Evolutionary conservation across 2,888 invertebrate genomes (phyloP), one percentile per base, ranked within the genome.

Genomic region (Laothoe populi): DNA sequence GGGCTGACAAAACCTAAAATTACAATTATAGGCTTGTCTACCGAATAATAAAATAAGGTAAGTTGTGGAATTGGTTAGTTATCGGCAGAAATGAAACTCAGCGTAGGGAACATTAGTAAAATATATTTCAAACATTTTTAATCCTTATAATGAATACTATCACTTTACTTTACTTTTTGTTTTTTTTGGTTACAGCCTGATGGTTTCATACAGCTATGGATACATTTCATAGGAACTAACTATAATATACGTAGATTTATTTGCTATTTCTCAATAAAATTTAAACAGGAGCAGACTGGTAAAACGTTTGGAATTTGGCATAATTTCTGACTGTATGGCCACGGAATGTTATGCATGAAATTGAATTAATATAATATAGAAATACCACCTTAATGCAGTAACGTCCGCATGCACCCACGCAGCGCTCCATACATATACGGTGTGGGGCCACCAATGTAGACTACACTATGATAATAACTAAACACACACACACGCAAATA

Each of bases 111-210:
- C 3, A 42, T 16, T 5, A 16, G 16, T 16, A 42, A 42, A 42
- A 42, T 42, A 42, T 42, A 40, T 40, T 40, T 38, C n/a, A 26
- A 4, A 40, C n/a, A 42, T 42, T 42, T 16, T 42, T 5, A 42
- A 42, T 16, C n/a, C 42, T 40, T 40, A 42, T 31, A 8, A 42
- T 16, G n/a, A 5, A 1, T 16, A 5, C 16, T 42, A 42, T 42
- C 42, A 42, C 42, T 31, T 31, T 42, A 42, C 42, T 40, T 8
- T 40, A 40, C 40, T 42, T 42, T 42, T n/a, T n/a, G n/a, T 42
- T 4, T n/a, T 42, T 16, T 16, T 42, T 16, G 7, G 42, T n/a
- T 42, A 16, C 42, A 16, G 4, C 31, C 42, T 42, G 42, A 42
- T n/a, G 42, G 16, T 16, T 31, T 31, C 31, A 31, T 31, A 31